A percentile compares a stretch with the other conserved stretches of the same genome.
Evolutionary conservation across 2,888 invertebrate species (phyloP).

Genomic region (Mesorhabditis spiculigera): DNA sequence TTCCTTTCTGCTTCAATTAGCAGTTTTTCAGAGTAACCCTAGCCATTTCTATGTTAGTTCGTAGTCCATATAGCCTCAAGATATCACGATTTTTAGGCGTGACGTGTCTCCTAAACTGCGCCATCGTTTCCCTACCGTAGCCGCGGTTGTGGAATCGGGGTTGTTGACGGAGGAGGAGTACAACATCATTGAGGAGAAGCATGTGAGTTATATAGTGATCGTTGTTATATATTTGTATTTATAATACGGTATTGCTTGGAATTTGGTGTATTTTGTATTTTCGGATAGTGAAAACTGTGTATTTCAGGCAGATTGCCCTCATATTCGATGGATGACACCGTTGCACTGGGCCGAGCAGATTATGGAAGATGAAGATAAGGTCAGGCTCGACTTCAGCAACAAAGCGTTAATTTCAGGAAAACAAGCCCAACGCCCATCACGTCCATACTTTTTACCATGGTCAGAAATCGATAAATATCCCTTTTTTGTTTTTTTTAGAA

Average conservation of each 20-base stretch:
- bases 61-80: neutral
- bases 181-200: conserved; percentile 53
- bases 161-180: conserved; percentile 60
- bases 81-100: conserved; percentile 20
- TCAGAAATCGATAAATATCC: neutral
- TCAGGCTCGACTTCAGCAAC: neutral
- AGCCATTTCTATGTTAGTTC: neutral
- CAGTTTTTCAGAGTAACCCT: neutral
- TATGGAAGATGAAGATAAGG: conserved; percentile 28
- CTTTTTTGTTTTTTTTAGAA: conserved; percentile 21
- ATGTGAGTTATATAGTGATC: conserved; percentile 15
- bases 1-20: too few relatives aligned
- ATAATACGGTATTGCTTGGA: too few relatives aligned
- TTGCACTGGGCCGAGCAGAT: conserved; percentile 46
- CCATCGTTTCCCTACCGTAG: conserved; percentile 59
- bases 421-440: conserved; percentile 31
- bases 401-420: conserved; percentile 12
- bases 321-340: conserved; percentile 44
- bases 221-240: too few relatives aligned
- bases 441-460: conserved; percentile 4
- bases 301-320: conserved; percentile 35
- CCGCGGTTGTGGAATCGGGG: conserved; percentile 61
- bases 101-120: conserved; percentile 40
- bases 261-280: too few relatives aligned
- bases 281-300: neutral